These are phyloP conservation scores for Otocyon megalotis DNA, from an alignment of 2,113 vertebrate genomes.

Conservation along the genomic window DNA sequence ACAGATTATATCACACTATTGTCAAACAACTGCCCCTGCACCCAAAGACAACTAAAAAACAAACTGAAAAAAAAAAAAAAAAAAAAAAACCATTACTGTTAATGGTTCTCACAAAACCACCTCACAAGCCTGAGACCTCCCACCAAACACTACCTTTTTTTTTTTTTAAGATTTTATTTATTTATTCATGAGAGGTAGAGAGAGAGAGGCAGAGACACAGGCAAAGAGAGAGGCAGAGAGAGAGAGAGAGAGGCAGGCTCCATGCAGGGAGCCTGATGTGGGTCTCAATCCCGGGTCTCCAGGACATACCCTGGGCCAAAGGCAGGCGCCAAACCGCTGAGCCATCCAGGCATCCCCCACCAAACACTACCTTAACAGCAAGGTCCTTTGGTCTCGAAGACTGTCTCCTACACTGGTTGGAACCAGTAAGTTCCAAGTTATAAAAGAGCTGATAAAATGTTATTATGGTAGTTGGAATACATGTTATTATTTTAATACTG, in stretches of 20 bases:
- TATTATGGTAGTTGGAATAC: conserved; percentile 43
- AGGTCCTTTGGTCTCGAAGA: not conserved
- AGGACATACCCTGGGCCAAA: too few relatives aligned
- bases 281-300: too few relatives aligned
- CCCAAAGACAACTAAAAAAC: conserved; percentile 45
- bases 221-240: too few relatives aligned
- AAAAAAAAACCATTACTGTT: not conserved
- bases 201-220: too few relatives aligned
- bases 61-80: not conserved
- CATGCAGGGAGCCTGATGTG: too few relatives aligned
- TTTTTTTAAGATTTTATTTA: too few relatives aligned
- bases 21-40: conserved; percentile 31
- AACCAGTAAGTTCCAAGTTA: conserved; percentile 41
- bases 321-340: too few relatives aligned
- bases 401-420: not conserved
- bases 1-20: conserved; percentile 51
- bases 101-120: conserved; percentile 11
- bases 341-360: not conserved
- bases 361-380: not conserved
- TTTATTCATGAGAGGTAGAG: too few relatives aligned
- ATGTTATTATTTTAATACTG: conserved; percentile 31
- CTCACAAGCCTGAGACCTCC: not conserved
- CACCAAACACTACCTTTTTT: not conserved
- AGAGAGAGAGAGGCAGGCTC: too few relatives aligned
- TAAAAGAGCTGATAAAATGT: conserved; percentile 23